Base-by-base conservation (phyloP, 2,888 invertebrate genomes). In the Copidosoma aretas region DNA sequence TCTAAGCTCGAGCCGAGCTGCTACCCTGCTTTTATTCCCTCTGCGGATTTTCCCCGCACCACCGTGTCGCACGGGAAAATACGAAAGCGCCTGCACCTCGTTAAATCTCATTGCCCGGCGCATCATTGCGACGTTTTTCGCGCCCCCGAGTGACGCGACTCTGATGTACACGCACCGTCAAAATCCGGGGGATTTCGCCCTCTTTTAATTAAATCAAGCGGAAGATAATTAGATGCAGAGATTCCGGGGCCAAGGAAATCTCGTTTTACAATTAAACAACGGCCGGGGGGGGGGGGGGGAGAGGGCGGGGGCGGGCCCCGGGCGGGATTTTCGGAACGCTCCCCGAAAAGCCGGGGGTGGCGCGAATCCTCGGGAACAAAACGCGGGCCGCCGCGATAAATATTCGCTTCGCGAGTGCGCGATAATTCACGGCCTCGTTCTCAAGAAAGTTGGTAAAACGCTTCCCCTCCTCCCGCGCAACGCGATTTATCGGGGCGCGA, bases 1-100 rank as follows among this genome's bases (percentile, higher is more conserved):
- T 75, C 71, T 72, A 72, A 75, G 74, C 73, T 71, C 49, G n/a
- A 63, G 64, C 66, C 32, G 32, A 32, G 32, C 32, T 32, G 32
- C 32, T 32, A 8, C n/a, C n/a, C 32, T 32, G 32, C 32, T 70
- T 71, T 75, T 74, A 72, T 74, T 72, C 60, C 65, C 57, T 64
- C 64, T 68, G 72, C 58, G 71, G 70, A 71, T 71, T 73, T 71
- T 8, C 46, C 73, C 65, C 66, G 59, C 60, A 57, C 64, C 56
- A n/a, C n/a, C n/a, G n/a, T n/a, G n/a, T n/a, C n/a, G n/a, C n/a
- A n/a, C n/a, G n/a, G n/a, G n/a, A n/a, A n/a, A n/a, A n/a, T n/a
- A n/a, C n/a, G 67, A 57, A 57, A 32, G 32, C 32, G 8, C 32
- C 32, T 32, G 64, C 53, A 53, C 57, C 63, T 71, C 66, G 66